phyloP scores from a whole-genome alignment of 2,113 vertebrate genomes.

The Tachysurus fulvidraco region DNA sequence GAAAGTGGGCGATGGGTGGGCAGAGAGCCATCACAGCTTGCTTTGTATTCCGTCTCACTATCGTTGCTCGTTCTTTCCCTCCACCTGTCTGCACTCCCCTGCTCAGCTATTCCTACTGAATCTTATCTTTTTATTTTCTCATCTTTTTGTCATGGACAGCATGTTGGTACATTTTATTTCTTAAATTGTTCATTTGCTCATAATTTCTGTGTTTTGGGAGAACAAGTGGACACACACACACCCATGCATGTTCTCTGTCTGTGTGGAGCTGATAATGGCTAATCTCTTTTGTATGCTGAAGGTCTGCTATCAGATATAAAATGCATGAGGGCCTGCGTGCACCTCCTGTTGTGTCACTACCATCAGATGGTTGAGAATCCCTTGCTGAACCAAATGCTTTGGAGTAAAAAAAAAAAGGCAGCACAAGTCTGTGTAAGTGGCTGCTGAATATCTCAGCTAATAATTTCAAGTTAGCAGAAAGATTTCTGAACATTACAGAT shows the following conservation, averaged over 20 bases:
- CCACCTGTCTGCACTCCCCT: background rate
- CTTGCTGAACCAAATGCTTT: slow-evolving; percentile 46
- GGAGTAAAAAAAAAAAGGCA: slow-evolving; percentile 25
- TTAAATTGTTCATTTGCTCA: background rate
- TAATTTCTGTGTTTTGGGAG: slow-evolving; percentile 4
- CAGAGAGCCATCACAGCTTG: slow-evolving; percentile 43
- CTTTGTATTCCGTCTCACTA: slow-evolving; percentile 26
- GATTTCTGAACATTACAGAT: background rate
- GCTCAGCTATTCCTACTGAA: background rate
- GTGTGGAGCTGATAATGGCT: background rate
- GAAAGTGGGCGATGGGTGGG: slow-evolving; percentile 52
- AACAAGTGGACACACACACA: background rate
- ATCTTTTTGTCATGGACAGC: background rate
- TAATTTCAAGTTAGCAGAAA: slow-evolving; percentile 1
- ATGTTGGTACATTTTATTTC: background rate
- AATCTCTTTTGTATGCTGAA: slow-evolving; percentile 20
- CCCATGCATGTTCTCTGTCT: background rate
- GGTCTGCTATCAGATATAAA: slow-evolving; percentile 34
- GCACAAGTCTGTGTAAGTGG: slow-evolving; percentile 24
- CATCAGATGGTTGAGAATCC: slow-evolving; percentile 47
- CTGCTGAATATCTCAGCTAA: background rate
- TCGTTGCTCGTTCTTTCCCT: slow-evolving; percentile 20
- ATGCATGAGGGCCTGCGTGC: slow-evolving; percentile 37
- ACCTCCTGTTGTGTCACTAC: slow-evolving; percentile 51
- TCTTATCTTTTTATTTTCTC: background rate